phyloP scores from a whole-genome alignment of 1,140 invertebrate species.

The Drosophila seguyi region DNA sequence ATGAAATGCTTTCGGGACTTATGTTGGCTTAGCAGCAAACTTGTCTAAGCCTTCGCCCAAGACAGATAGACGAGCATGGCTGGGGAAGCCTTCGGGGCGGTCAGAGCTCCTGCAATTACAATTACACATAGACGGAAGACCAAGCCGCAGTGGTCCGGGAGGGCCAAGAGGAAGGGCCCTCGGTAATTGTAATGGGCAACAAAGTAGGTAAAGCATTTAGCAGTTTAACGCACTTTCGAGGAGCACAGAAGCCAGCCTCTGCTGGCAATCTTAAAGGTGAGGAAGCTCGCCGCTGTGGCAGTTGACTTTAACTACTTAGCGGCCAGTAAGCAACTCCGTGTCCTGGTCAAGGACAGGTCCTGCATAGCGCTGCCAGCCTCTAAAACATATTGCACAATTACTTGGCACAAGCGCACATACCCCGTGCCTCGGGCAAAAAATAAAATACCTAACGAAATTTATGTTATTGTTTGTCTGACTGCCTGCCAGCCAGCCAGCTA shows the following conservation, averaged over 20 bases:
- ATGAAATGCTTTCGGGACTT: slow-evolving; percentile 80
- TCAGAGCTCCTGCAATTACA: slow-evolving; percentile 70
- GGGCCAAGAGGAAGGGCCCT: slow-evolving; percentile 27
- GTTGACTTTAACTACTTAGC: slow-evolving; percentile 41
- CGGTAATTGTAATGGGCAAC: slow-evolving; percentile 67
- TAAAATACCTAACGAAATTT: slow-evolving; percentile 77
- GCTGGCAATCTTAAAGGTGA: slow-evolving; percentile 3
- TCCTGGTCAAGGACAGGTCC: slow-evolving; percentile 61
- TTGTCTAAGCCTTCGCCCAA: slow-evolving; percentile 67
- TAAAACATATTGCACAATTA: slow-evolving; percentile 83
- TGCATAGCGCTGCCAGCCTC: slow-evolving; percentile 38
- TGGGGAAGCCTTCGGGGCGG: background rate
- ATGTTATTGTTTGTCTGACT: slow-evolving; percentile 82
- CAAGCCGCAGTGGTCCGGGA: slow-evolving; percentile 29
- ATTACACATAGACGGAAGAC: slow-evolving; percentile 59
- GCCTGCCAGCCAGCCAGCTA: slow-evolving; percentile 23
- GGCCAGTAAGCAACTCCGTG: slow-evolving; percentile 20
- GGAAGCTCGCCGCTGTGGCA: background rate
- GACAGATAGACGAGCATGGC: slow-evolving; percentile 12
- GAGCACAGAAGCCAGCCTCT: background rate
- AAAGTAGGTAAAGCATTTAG: slow-evolving; percentile 76
- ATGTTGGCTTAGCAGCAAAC: slow-evolving; percentile 82
- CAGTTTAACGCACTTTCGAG: slow-evolving; percentile 51
- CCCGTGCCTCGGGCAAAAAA: slow-evolving; percentile 30
- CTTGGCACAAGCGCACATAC: slow-evolving; percentile 49